Base-by-base conservation (phyloP, 2,888 invertebrate genomes). In the Tiliacea aurago region DNA sequence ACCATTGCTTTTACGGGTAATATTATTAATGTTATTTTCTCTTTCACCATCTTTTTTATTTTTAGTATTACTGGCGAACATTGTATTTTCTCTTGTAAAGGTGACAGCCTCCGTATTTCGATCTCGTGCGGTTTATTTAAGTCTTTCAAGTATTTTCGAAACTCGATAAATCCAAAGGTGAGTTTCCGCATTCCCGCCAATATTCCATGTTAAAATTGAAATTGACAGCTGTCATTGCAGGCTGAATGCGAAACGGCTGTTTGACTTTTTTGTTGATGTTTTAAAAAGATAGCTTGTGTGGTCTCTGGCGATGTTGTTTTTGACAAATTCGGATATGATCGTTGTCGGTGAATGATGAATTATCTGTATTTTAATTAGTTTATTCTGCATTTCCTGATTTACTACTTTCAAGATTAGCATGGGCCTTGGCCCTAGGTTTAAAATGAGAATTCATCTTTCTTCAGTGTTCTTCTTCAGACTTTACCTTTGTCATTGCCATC, bases 161-260 rank as follows among this genome's bases (percentile, higher is more conserved):
- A 73, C 72, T 55, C 62, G 23, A 79, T 77, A 84, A 77, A 84
- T 73, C 69, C 71, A 79, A 65, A 69, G 11, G 71, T 37, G 73
- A 78, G 76, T 86, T 84, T 86, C 86, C 84, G 78, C 82, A 80
- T 84, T 81, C 80, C 73, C 74, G 70, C 74, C 82, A 87, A 83
- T 83, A 81, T 75, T 81, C 64, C 69, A 85, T 81, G 70, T 80
- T 74, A 85, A 88, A 83, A 85, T 80, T 78, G 76, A 78, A 86
- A 88, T 80, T 89, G 89, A 88, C 89, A 88, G 87, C 86, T 89
- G 89, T 88, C 87, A 89, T 83, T 81, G 80, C 62, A 49, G 65
- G 63, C 83, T 81, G 88, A 88, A 87, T 89, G 74, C 70, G 78
- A 84, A 89, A 86, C 61, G 73, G 49, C 81, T 76, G 65, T 61